These are phyloP conservation scores for Apolygus lucorum DNA, from an alignment of 1,140 invertebrate genomes.

Conservation along the genomic window DNA sequence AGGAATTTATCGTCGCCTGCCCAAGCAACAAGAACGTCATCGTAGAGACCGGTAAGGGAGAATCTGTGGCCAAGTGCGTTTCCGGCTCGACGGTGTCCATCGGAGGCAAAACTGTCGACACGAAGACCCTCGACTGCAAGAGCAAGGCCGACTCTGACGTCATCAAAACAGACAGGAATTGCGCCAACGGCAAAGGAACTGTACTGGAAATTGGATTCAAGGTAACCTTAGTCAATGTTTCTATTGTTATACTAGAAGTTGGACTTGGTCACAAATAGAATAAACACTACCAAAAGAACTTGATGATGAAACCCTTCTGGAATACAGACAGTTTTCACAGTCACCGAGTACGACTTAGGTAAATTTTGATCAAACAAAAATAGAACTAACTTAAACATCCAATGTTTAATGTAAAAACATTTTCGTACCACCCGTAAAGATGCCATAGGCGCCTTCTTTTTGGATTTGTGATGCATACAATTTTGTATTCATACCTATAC, in stretches of 20 bases:
- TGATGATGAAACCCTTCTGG: no score
- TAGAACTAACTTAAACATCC: no score
- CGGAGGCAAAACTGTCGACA: constrained; percentile 3
- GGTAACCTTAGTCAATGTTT: constrained; percentile 11
- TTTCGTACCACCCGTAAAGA: no score
- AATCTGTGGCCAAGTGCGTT: background rate
- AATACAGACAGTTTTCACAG: no score
- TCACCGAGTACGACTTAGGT: no score
- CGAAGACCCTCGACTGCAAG: constrained; percentile 19
- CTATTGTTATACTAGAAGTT: background rate
- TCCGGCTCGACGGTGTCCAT: background rate
- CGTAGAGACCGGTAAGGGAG: background rate
- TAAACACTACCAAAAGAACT: no score
- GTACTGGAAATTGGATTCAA: constrained; percentile 25
- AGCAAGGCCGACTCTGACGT: constrained; percentile 5
- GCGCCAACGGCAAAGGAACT: constrained; percentile 12
- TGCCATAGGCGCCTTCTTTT: no score
- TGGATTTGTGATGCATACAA: no score
- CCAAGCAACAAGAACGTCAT: constrained; percentile 26
- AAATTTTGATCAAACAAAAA: no score
- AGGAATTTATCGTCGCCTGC: constrained; percentile 25
- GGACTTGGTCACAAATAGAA: background rate
- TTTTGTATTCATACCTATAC: no score
- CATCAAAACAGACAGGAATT: constrained; percentile 16
- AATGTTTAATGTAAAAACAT: no score